Evolutionary conservation across 2,888 invertebrate species (phyloP), one percentile per base, ranked within the genome.

Genomic region (Acrobasis repandana): DNA sequence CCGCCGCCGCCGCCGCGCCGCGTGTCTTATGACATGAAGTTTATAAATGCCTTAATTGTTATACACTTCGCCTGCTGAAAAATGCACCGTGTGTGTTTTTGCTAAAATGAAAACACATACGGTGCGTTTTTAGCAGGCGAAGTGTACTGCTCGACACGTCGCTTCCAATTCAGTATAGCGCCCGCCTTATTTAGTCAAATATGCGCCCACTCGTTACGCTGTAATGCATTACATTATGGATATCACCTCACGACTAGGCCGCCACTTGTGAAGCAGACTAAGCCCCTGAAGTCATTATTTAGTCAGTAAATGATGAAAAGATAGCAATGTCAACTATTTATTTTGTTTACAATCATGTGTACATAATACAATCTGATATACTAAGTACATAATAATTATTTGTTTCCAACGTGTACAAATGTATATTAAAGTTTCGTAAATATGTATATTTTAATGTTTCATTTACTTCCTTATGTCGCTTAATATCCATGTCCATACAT

Each of bases 381-480:
- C 73, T 83, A 83, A 83, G 82, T 86, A 88, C 85, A 87, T 85
- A 78, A 81, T 81, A 58, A 61, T 61, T 61, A 82, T 85, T 80
- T 80, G 76, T 74, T 86, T 80, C 73, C 75, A 82, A 83, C 74
- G 72, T 91, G 90, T 91, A 91, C 90, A 91, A 89, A 90, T 90
- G 90, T 91, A 90, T 85, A 90, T 83, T 88, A 89, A 87, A 87
- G 69, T 72, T 77, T 75, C 75, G 71, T 77, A 77, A 78, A 72
- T 73, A 61, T 64, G 67, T 67, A 64, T 66, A 64, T 65, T 72
- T 65, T 62, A 73, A 73, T 58, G 69, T 70, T 72, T 65, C 58
- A 61, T 34, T 64, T 58, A 65, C 60, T 56, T 50, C 18, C 50
- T 34, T 34, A 34, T 14, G 20, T 15, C 28, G n/a, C 50, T 28